Evolutionary conservation across 2,888 invertebrate species (phyloP), one percentile per base, ranked within the genome.

Genomic region (Pedicia rivosa): DNA sequence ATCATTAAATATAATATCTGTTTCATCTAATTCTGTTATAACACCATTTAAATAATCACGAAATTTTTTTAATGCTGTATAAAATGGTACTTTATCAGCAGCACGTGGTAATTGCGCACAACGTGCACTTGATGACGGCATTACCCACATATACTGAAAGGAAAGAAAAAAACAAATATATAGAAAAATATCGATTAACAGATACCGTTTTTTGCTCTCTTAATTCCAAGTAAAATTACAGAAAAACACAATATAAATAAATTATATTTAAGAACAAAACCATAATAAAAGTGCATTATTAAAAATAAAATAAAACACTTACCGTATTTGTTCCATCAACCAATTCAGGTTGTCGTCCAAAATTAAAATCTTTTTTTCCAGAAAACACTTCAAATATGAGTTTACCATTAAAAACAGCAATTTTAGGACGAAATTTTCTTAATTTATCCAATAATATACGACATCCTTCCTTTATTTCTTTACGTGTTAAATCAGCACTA

Each of bases 371-470:
- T 64, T 94, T 94, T 64, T 90, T 90, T 12, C 94, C 94, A 42
- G 88, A 87, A 68, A 92, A 95, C 33, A 94, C 87, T 65, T 95
- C 94, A 65, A 92, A 95, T 52, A 95, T 95, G 50, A 94, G 74
- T 68, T 95, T 95, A n/a, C 95, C 95, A 69, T 95, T 95, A 63
- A 94, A 94, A 32, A 91, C 92, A 37, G 91, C 92, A 50, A 94
- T 88, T 70, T 94, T 95, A 47, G 95, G 95, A 52, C 81, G 79
- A 69, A 79, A 94, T 56, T 82, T 79, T 62, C 79, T 76, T 51
- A 95, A 67, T 65, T 95, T 95, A 55, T 88, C 88, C 48, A 83
- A 67, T 47, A 95, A 65, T 51, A 87, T 73, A 51, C 82, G 80
- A 46, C 86, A 87, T 59, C 87, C 88, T 68, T 90, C 88, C 64